Conservation (phyloP, 2,888 invertebrate genomes). For the Mythimna impura region DNA sequence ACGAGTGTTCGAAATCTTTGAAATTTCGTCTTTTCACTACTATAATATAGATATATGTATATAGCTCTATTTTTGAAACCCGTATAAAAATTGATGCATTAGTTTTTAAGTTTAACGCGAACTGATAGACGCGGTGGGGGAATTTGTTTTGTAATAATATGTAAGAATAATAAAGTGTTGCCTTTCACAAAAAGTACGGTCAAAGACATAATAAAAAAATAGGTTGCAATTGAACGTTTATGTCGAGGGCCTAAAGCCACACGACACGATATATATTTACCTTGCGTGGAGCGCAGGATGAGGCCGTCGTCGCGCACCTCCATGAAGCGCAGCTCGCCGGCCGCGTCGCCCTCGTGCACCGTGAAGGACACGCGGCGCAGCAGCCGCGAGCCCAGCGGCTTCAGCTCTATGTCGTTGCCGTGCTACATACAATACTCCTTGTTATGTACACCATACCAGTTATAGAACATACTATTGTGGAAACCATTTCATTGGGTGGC, state of each 20-base stretch:
- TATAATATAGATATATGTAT: no score
- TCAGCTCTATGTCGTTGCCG: conserved; percentile 99
- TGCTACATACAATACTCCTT: conserved; percentile 91
- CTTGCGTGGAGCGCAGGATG: conserved; percentile 93
- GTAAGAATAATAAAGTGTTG: no score
- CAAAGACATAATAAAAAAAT: no score
- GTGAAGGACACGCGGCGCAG: conserved; percentile 99
- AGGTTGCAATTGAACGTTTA: background rate
- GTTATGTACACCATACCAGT: background rate
- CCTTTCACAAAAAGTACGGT: no score
- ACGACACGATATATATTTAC: conserved; percentile 64
- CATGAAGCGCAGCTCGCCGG: conserved; percentile 96
- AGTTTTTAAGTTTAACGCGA: no score
- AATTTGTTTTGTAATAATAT: no score
- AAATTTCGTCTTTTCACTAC: no score
- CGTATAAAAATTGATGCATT: no score
- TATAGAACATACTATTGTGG: background rate
- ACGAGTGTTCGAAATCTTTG: no score
- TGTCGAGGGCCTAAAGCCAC: background rate
- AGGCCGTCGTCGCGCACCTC: conserved; percentile 99
- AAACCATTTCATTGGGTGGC: background rate
- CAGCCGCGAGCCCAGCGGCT: conserved; percentile 98
- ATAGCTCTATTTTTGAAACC: no score
- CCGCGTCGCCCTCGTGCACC: conserved; percentile 98
- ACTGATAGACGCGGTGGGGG: no score